Base-by-base conservation (phyloP, 2,888 invertebrate genomes). In the Napeogenes inachia region DNA sequence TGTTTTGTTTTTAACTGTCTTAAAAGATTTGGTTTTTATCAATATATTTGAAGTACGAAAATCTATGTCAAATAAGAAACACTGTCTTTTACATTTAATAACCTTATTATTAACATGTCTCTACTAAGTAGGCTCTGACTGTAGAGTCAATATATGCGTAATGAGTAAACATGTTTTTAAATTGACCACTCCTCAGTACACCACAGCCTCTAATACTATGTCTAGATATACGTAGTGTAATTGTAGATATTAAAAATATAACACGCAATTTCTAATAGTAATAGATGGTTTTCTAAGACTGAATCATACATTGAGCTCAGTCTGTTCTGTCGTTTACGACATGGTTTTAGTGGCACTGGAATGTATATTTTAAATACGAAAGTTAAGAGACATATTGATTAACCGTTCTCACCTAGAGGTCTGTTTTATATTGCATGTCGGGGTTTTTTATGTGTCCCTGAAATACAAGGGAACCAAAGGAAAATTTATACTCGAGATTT, bases 251-350 rank as follows among this genome's bases (percentile, higher is more conserved):
- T 50, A 50, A 50, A 50, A 50, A 50, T 30, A 50, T 30, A 30
- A 50, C 30, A 50, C 50, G 50, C 30, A 50, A 30, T 50, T 50
- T 50, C 50, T 50, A 50, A 50, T 50, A 50, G 50, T 50, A 50
- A 50, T 30, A 3, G 10, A 30, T 50, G 30, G 50, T 50, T 50
- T 50, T 50, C 50, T 30, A 50, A 50, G 10, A 12, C 50, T 50
- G 12, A 4, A 12, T 30, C 4, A 50, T 50, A 50, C 50, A 6
- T 47, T 47, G 47, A 21, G 6, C 21, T 21, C 21, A 21, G 4
- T 47, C 47, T 50, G 10, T 50, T 47, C 5, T 47, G 12, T n/a
- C 45, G 8, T 50, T 8, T 50, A 30, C 21, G 10, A 30, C 50
- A 50, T 50, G 47, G 10, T 6, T 42, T 42, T 47, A 47, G 47